Conservation (phyloP, 2,888 invertebrate genomes). For the Orthosia cruda region DNA sequence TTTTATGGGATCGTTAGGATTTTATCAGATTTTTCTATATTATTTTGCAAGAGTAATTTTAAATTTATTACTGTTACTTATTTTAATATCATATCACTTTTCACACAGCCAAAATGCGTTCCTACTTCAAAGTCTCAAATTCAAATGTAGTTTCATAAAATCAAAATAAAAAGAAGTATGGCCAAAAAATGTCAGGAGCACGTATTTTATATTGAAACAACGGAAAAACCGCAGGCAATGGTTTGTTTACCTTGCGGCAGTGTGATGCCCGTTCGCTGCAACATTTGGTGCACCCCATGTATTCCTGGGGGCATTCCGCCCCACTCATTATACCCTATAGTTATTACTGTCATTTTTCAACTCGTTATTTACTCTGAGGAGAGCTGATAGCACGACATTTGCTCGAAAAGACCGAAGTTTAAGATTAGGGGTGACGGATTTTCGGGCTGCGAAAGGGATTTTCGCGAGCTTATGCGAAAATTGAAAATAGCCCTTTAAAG, state of each 20-base stretch:
- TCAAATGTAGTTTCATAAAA: slow-evolving; percentile 20
- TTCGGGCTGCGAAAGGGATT: slow-evolving; percentile 78
- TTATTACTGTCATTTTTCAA: slow-evolving; percentile 92
- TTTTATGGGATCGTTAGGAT: too few relatives aligned
- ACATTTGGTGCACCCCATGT: slow-evolving; percentile 90
- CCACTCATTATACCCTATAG: slow-evolving; percentile 91
- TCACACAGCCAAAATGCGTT: background rate
- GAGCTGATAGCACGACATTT: slow-evolving; percentile 91
- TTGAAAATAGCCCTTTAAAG: slow-evolving; percentile 88
- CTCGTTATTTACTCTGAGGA: slow-evolving; percentile 91
- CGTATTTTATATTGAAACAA: slow-evolving; percentile 69
- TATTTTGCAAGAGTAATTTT: too few relatives aligned
- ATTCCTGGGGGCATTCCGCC: slow-evolving; percentile 90
- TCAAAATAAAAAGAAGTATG: slow-evolving; percentile 26
- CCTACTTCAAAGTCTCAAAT: background rate
- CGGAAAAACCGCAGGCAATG: slow-evolving; percentile 69
- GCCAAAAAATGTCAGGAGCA: slow-evolving; percentile 62
- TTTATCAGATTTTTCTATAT: background rate
- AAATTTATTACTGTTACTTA: background rate
- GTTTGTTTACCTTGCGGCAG: slow-evolving; percentile 85
- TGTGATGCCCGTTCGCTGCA: slow-evolving; percentile 77
- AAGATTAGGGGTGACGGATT: slow-evolving; percentile 87
- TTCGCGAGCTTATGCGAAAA: slow-evolving; percentile 84
- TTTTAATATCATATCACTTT: background rate
- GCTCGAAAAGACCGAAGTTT: slow-evolving; percentile 84